Evolutionary conservation across 1,140 invertebrate genomes (phyloP).

Genomic region (Calosoma granatense): DNA sequence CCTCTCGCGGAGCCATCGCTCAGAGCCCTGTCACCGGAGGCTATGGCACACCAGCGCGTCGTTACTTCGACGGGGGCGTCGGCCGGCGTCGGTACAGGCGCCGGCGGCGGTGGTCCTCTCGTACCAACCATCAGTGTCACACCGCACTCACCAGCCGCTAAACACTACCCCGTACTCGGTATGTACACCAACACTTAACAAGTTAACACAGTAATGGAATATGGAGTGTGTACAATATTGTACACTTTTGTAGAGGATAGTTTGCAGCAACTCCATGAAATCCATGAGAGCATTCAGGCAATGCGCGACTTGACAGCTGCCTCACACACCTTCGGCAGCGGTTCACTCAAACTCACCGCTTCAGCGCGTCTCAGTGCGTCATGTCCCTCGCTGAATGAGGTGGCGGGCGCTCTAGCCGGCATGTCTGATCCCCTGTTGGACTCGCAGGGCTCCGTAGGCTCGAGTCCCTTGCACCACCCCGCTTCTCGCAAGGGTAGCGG

Average conservation of each 20-base stretch:
- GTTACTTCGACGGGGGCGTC: slow-evolving; percentile 27
- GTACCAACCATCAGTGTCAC: slow-evolving; percentile 80
- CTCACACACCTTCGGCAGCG: slow-evolving; percentile 22
- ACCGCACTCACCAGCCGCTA: slow-evolving; percentile 64
- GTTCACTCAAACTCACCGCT: slow-evolving; percentile 17
- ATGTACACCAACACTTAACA: slow-evolving; percentile 33
- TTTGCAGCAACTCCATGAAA: slow-evolving; percentile 60
- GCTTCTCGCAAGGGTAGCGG: slow-evolving; percentile 43
- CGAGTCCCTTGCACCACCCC: slow-evolving; percentile 30
- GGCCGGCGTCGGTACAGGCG: slow-evolving; percentile 25
- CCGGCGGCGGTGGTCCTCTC: slow-evolving; percentile 36
- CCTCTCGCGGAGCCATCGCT: slow-evolving; percentile 24
- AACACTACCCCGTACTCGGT: slow-evolving; percentile 47
- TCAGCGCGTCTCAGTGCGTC: slow-evolving; percentile 55
- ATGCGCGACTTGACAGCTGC: slow-evolving; percentile 47
- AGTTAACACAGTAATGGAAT: too few species aligned
- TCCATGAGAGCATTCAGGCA: slow-evolving; percentile 63
- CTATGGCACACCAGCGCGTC: slow-evolving; percentile 26
- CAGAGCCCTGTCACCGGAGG: slow-evolving; percentile 14
- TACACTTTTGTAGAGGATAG: slow-evolving; percentile 49
- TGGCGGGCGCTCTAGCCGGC: slow-evolving; percentile 37
- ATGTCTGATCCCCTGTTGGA: slow-evolving; percentile 22
- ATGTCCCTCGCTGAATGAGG: slow-evolving; percentile 59
- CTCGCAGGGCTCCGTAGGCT: slow-evolving; percentile 35
- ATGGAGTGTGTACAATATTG: too few species aligned